A percentile compares a stretch with the other conserved stretches of the same genome.
Evolutionary conservation across 2,888 invertebrate species (phyloP).

Genomic region (Netelia fuscicornis): DNA sequence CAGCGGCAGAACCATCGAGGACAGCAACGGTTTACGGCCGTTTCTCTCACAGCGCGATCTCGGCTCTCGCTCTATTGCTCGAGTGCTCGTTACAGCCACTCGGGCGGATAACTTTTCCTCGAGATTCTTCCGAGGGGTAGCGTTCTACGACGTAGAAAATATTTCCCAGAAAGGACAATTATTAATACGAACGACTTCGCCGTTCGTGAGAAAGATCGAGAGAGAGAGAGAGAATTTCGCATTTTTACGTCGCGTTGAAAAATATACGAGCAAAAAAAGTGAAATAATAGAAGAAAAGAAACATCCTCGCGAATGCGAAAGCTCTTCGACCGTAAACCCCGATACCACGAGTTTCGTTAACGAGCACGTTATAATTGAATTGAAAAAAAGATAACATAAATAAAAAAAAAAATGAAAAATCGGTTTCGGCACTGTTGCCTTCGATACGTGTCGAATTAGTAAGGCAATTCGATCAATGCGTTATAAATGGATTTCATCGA

Average conservation of each 20-base stretch:
- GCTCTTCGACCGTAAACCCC: too few species aligned
- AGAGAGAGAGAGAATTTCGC: neutral
- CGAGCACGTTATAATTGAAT: too few species aligned
- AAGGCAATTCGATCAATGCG: too few species aligned
- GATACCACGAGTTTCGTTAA: too few species aligned
- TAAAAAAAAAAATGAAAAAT: too few species aligned
- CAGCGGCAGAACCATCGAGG: neutral
- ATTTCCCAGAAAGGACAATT: conserved; percentile 2
- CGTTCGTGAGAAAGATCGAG: neutral
- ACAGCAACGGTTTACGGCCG: conserved; percentile 21
- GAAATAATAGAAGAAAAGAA: too few species aligned
- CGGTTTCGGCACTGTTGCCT: too few species aligned
- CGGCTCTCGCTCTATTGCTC: conserved; percentile 33
- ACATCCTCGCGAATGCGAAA: too few species aligned
- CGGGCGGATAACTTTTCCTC: conserved; percentile 35
- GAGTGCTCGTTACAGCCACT: conserved; percentile 60
- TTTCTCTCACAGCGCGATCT: conserved; percentile 49
- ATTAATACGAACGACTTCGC: conserved; percentile 26
- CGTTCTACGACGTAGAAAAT: conserved; percentile 20
- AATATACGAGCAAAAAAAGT: too few species aligned
- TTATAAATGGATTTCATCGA: too few species aligned
- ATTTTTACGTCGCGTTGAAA: neutral
- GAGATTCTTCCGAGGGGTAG: conserved; percentile 21
- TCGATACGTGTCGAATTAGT: too few species aligned
- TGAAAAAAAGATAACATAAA: too few species aligned